Evolutionary conservation across 2,113 vertebrate species (phyloP).

Genomic region (Fulica atra): DNA sequence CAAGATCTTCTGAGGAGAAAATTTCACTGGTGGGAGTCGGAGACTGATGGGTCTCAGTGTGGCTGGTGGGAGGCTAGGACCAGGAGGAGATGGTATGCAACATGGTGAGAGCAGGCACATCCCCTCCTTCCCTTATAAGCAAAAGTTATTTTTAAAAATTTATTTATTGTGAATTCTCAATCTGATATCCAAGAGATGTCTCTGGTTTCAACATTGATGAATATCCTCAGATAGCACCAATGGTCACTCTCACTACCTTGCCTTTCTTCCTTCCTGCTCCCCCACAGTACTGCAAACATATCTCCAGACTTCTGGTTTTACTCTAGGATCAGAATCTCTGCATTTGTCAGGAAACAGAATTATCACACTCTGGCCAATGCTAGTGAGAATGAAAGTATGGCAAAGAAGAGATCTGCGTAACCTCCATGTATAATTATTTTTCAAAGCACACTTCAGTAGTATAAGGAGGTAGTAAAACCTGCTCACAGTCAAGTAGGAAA

Average conservation of each 20-base stretch:
- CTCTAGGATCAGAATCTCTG: not conserved
- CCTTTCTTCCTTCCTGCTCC: not conserved
- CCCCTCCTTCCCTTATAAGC: not conserved
- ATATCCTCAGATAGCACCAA: not conserved
- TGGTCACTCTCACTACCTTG: not conserved
- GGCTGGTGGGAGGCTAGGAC: not conserved
- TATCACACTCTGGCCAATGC: not conserved
- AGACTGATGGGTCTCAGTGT: not conserved
- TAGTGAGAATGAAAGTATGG: not conserved
- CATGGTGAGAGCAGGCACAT: not conserved
- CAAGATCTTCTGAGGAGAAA: not conserved
- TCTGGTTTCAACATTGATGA: not conserved
- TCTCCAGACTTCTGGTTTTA: not conserved
- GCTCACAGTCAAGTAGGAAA: not conserved
- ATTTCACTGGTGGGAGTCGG: not conserved
- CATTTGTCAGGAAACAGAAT: not conserved
- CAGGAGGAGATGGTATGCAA: not conserved
- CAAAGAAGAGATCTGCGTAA: not conserved
- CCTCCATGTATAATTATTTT: not conserved
- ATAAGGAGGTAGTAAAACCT: not conserved
- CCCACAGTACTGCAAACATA: not conserved
- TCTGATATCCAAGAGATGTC: not conserved
- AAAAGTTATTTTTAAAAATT: not conserved
- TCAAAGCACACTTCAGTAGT: not conserved
- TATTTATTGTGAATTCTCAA: not conserved